Evolutionary conservation across 2,113 vertebrate genomes (phyloP).

Genomic region (Setophaga coronata): DNA sequence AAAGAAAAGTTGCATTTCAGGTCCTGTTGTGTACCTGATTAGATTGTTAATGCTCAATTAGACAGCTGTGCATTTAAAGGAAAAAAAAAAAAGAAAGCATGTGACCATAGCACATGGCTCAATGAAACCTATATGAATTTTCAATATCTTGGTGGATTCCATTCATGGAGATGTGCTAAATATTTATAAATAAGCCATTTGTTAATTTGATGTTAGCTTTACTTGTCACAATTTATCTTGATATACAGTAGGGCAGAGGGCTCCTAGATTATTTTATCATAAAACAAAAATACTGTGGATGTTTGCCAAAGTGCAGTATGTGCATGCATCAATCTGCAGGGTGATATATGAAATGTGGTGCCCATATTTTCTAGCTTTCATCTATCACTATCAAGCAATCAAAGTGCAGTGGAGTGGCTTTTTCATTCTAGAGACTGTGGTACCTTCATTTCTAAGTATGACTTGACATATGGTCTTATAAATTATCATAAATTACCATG

Average conservation of each 20-base stretch:
- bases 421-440: not conserved
- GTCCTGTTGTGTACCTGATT: conserved; percentile 62
- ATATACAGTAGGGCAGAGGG: not conserved
- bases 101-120: not conserved
- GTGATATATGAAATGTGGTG: not conserved
- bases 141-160: not conserved
- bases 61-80: conserved; percentile 27
- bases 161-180: not conserved
- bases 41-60: conserved; percentile 72
- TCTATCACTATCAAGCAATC: not conserved
- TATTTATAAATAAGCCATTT: not conserved
- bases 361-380: not conserved
- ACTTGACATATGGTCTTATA: not conserved
- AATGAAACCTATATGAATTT: not conserved
- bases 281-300: not conserved
- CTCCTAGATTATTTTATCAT: not conserved
- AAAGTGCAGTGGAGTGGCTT: not conserved
- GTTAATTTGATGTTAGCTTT: not conserved
- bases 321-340: not conserved
- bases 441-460: not conserved
- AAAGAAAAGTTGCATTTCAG: conserved; percentile 50
- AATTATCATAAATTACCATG: not conserved
- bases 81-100: not conserved
- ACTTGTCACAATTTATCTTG: not conserved
- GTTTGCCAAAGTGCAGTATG: not conserved